Evolutionary conservation across 2,113 vertebrate species (phyloP).

Genomic region (Romanogobio albipinnatus): DNA sequence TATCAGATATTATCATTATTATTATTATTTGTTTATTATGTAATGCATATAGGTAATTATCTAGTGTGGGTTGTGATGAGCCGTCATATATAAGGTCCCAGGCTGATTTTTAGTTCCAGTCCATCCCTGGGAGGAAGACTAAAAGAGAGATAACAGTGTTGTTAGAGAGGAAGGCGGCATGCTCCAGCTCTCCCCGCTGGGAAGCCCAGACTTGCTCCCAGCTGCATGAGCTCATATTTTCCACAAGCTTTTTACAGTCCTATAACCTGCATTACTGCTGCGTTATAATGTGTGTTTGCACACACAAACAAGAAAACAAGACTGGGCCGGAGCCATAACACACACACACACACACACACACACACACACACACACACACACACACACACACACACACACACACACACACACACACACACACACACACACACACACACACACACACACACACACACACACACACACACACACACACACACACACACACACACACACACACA

Average conservation of each 20-base stretch:
- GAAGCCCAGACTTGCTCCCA: constrained; percentile 51
- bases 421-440: constrained; percentile 57
- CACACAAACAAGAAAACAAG: constrained; percentile 75
- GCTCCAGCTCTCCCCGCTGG: constrained; percentile 65
- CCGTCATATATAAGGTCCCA: neutral
- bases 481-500: constrained; percentile 61
- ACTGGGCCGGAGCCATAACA: constrained; percentile 63
- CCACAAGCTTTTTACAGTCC: constrained; percentile 73
- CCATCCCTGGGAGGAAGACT: neutral
- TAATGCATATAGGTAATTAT: neutral
- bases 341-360: constrained; percentile 56
- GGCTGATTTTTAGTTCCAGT: neutral
- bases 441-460: constrained; percentile 69
- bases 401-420: constrained; percentile 69
- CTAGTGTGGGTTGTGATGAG: neutral
- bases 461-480: constrained; percentile 56
- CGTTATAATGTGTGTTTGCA: constrained; percentile 65
- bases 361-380: constrained; percentile 64
- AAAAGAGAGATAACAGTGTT: constrained; percentile 4
- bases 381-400: constrained; percentile 69
- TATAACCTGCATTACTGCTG: constrained; percentile 70
- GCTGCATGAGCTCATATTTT: constrained; percentile 78
- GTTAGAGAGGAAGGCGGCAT: constrained; percentile 35
- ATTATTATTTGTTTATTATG: too few species aligned
- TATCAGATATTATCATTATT: neutral